Base-by-base conservation (phyloP, 1,140 invertebrate genomes). In the Pseudoatta argentina region DNA sequence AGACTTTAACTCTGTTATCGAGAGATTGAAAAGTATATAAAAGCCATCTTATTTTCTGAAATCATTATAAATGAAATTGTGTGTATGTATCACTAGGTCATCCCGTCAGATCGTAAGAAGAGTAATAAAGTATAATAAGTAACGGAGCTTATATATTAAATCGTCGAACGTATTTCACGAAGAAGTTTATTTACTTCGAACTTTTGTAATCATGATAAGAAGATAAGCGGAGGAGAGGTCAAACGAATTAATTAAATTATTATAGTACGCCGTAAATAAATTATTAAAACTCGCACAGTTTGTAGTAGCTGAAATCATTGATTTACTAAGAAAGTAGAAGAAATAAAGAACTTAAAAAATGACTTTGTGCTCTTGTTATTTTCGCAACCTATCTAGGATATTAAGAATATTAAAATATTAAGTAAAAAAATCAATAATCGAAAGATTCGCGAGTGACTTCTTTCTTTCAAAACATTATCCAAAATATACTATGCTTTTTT, bases 281-380 rank as follows among this genome's bases (percentile, higher is more conserved):
- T 90, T 44, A 44, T 44, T 91, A 88, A 88, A 93, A 92, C 88
- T 93, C 93, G 91, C 89, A 93, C 91, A 92, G 92, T 94, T 90
- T 93, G 93, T 95, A 95, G 94, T 93, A 91, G 93, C 82, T 93
- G 90, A 94, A 94, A 87, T 93, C 92, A 94, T 93, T 90, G 87
- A 92, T 91, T 93, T 93, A 93, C 76, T 95, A 92, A 93, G 91
- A 89, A 91, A 93, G 93, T 95, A 94, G 94, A 93, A 87, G 89
- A 94, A 94, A 92, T 91, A 93, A 94, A 94, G 91, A 91, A 91
- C 90, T 89, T 88, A 89, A 94, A 94, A 94, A 91, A 86, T 91
- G 88, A 82, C 5, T 27, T 82, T 64, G 24, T 72, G 10, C 18
- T 30, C n/a, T 10, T 44, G 39, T 66, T 21, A 92, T 30, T 94